Base-by-base conservation (phyloP, 2,113 vertebrate species). In the Serinus canaria region DNA sequence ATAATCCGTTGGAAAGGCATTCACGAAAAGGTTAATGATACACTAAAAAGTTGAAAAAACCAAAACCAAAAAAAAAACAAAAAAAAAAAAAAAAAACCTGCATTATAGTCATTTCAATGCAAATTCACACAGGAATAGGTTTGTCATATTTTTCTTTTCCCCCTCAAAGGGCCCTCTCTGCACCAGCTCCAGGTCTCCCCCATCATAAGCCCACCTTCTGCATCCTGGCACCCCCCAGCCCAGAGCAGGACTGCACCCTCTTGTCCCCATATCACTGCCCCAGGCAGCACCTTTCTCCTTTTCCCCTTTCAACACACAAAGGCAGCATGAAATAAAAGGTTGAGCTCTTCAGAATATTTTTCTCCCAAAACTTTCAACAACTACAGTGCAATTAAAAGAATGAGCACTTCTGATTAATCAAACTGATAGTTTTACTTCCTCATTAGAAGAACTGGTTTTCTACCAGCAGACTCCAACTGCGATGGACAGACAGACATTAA, bases 401-500 rank as follows among this genome's bases (percentile, higher is more conserved):
- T 2, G 0, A 80, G 7, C 2, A 3, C 10, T 79, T 70, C 30
- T 5, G 1, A 55, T 6, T 46, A 47, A 89, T 59, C 37, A 93
- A 95, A 97, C 49, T 11, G 13, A 69, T 59, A 56, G 25, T 59
- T 98, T 97, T 97, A 96, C 94, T 97, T 97, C 49, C 86, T 89
- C 52, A 19, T 94, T 90, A 73, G 87, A 97, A 96, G 84, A 93
- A 75, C 23, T 31, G 56, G 50, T 97, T 92, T 89, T 80, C 90
- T 89, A 96, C 80, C 66, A 96, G 81, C 53, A 92, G 78, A 93
- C 60, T 92, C 92, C 76, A 93, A 94, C 70, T 70, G 8, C 82
- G 89, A 96, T n/a, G 31, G 77, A 27, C 66, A 50, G 84, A 88
- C 30, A 90, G 59, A 92, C 56, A 76, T 63, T 60, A 56, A 94